These are phyloP conservation scores for Anastrepha obliqua DNA, from an alignment of 1,140 invertebrate genomes.

Conservation along the genomic window DNA sequence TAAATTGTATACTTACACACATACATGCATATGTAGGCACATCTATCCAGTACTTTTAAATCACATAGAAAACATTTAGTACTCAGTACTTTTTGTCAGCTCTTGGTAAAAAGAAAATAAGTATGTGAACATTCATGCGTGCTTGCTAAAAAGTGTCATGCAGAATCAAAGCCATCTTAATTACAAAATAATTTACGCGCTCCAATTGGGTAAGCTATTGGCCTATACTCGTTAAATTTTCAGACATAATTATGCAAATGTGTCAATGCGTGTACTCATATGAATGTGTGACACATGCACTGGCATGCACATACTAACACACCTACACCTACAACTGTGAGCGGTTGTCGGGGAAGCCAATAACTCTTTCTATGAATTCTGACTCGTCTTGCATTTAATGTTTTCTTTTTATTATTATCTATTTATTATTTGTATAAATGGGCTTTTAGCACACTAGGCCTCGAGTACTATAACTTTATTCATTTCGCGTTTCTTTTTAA, in stretches of 20 bases:
- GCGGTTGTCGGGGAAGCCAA: not conserved
- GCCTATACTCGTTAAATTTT: not conserved
- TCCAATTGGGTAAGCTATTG: slow-evolving; percentile 23
- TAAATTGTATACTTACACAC: not conserved
- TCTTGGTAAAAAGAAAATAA: not conserved
- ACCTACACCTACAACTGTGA: not conserved
- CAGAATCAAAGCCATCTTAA: not conserved
- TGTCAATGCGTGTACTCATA: not conserved
- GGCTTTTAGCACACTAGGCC: no score
- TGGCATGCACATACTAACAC: no score
- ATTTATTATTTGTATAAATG: no score
- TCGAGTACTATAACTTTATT: no score
- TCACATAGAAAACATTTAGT: no score
- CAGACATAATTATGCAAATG: slow-evolving; percentile 16
- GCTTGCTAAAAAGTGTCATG: not conserved
- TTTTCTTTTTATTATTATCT: no score
- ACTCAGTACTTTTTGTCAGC: no score
- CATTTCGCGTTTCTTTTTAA: no score
- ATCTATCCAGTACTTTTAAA: not conserved
- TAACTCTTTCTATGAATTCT: not conserved
- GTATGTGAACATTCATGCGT: not conserved
- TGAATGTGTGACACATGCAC: no score
- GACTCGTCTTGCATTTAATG: not conserved
- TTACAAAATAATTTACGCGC: not conserved
- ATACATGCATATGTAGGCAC: not conserved